Evolutionary conservation across 2,797 vertebrate genomes (phyloP).

Genomic region (Falco berigora): DNA sequence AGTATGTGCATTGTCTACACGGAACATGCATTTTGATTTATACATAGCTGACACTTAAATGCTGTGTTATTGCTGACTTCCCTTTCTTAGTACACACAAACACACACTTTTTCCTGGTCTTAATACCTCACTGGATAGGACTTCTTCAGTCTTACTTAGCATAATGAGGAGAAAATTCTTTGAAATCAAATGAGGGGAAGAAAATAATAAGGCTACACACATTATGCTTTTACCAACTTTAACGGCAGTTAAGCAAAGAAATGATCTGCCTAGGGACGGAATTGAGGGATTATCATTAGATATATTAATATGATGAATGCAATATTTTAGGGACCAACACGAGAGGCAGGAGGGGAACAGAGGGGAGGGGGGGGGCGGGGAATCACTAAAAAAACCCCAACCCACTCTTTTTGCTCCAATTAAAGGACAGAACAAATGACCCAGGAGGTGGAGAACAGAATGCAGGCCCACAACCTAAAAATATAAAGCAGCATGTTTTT

Average conservation of each 20-base stretch:
- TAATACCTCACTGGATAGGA: neutral
- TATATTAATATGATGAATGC: neutral
- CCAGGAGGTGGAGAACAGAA: neutral
- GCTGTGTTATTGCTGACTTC: neutral
- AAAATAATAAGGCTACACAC: conserved; percentile 17
- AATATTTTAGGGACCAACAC: neutral
- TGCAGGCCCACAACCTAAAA: neutral
- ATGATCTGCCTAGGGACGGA: neutral
- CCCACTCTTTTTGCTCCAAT: neutral
- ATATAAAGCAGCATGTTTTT: neutral
- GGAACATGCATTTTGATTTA: neutral
- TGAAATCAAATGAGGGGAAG: conserved; percentile 27
- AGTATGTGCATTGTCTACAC: neutral
- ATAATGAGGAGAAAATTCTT: neutral
- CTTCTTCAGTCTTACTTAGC: neutral
- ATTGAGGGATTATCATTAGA: neutral
- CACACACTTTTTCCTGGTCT: neutral
- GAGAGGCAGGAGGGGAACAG: neutral
- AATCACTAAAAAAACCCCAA: neutral
- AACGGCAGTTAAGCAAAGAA: conserved; percentile 18
- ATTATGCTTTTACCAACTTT: conserved; percentile 16
- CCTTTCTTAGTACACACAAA: neutral
- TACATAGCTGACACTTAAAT: neutral
- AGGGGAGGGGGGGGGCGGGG: too few relatives aligned
- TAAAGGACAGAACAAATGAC: neutral